Evolutionary conservation across 2,113 vertebrate genomes (phyloP).

Genomic region (Puffinus mauretanicus): DNA sequence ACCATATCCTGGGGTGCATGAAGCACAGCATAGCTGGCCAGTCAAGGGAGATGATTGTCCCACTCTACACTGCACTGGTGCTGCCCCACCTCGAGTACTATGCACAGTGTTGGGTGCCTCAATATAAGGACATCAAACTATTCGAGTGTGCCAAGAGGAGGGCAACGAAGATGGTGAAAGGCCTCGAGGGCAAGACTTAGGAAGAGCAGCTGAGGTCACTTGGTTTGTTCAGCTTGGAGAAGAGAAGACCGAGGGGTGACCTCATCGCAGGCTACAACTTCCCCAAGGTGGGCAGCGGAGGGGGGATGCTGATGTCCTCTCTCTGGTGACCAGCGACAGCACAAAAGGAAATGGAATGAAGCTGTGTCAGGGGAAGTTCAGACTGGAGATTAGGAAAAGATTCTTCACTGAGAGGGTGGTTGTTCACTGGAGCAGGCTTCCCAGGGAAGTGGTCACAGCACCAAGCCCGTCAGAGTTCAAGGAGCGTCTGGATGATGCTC

Average conservation of each 20-base stretch:
- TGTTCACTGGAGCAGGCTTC: neutral
- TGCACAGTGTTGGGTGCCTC: neutral
- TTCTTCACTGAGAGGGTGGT: neutral
- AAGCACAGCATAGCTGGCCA: neutral
- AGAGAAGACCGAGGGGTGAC: neutral
- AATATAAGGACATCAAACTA: neutral
- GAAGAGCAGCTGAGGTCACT: neutral
- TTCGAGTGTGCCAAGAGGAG: neutral
- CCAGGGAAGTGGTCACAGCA: neutral
- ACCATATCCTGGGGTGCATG: rapidly evolving
- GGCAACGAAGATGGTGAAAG: neutral
- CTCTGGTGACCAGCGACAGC: neutral
- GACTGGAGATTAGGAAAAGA: neutral
- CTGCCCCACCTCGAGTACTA: rapidly evolving
- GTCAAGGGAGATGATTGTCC: rapidly evolving
- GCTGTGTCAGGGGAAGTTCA: neutral
- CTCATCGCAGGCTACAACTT: neutral
- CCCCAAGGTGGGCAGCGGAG: rapidly evolving
- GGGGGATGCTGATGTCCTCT: neutral
- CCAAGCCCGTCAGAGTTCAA: neutral
- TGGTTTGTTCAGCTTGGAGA: neutral
- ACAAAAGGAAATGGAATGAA: neutral
- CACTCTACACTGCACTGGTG: neutral
- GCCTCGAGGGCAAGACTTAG: rapidly evolving
- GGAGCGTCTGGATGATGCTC: rapidly evolving